phyloP scores from a whole-genome alignment of 2,888 invertebrate species.

The Cylindroiulus punctatus region DNA sequence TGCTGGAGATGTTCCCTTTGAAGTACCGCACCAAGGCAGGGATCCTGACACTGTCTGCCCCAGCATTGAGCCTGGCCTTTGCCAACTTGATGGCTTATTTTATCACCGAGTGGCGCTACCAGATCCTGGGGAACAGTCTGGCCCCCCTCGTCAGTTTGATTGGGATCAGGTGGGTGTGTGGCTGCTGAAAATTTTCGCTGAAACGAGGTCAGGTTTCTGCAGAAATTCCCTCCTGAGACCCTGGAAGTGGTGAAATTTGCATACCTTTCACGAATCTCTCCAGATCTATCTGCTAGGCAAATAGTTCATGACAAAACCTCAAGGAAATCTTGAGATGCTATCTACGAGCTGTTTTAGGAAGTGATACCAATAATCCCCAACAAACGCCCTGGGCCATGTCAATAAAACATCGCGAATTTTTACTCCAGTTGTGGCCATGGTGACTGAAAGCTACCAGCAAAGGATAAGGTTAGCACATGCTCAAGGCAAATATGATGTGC shows the following conservation, averaged over 20 bases:
- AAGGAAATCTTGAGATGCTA: background rate
- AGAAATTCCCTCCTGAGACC: background rate
- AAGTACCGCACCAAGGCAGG: conserved; percentile 51
- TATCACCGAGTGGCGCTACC: conserved; percentile 48
- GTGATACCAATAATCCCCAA: background rate
- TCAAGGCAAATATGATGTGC: too few species aligned
- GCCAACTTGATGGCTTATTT: conserved; percentile 28
- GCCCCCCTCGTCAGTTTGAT: conserved; percentile 14
- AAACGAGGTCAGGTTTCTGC: conserved; percentile 7
- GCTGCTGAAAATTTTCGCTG: background rate
- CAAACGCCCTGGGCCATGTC: background rate
- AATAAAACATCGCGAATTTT: background rate
- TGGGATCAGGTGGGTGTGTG: conserved; percentile 22
- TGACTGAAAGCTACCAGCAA: background rate
- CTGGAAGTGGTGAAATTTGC: background rate
- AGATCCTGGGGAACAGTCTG: conserved; percentile 35
- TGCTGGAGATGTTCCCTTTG: conserved; percentile 45
- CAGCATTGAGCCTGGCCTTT: conserved; percentile 36
- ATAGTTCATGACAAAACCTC: background rate
- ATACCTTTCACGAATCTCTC: conserved; percentile 17
- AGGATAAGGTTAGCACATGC: background rate
- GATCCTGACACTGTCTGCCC: background rate
- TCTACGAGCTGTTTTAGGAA: background rate
- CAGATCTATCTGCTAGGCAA: background rate
- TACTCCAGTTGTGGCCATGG: background rate